phyloP scores from a whole-genome alignment of 2,888 invertebrate species.

The Anticlea derivata region DNA sequence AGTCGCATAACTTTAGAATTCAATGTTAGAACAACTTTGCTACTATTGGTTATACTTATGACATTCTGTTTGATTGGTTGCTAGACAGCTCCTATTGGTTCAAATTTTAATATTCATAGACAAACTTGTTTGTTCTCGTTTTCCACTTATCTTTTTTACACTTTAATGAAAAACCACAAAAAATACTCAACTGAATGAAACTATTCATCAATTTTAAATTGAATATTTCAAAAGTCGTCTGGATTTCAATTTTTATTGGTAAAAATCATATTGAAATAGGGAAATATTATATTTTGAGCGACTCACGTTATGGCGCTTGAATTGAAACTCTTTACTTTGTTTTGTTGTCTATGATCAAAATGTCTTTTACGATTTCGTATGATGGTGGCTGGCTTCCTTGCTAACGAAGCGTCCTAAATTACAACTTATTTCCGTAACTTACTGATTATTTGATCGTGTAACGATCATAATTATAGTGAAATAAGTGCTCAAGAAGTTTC shows the following conservation, averaged over 20 bases:
- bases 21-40: background rate
- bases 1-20: background rate
- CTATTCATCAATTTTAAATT: no score
- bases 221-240: no score
- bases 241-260: background rate
- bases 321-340: constrained; percentile 62
- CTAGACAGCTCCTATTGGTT: constrained; percentile 38
- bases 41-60: background rate
- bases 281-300: background rate
- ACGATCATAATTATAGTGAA: constrained; percentile 71
- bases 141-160: no score
- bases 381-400: constrained; percentile 84
- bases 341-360: constrained; percentile 74
- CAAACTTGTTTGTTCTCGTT: constrained; percentile 36
- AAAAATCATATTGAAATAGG: background rate
- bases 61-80: constrained; percentile 40
- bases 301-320: constrained; percentile 52
- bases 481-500: constrained; percentile 80
- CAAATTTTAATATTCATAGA: constrained; percentile 38
- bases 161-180: background rate
- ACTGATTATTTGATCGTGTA: constrained; percentile 62
- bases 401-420: constrained; percentile 79
- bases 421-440: constrained; percentile 69
- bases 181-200: background rate
- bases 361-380: constrained; percentile 83